phyloP scores from a whole-genome alignment of 2,797 vertebrate species.

The Parauchenoglanis punctatus region DNA sequence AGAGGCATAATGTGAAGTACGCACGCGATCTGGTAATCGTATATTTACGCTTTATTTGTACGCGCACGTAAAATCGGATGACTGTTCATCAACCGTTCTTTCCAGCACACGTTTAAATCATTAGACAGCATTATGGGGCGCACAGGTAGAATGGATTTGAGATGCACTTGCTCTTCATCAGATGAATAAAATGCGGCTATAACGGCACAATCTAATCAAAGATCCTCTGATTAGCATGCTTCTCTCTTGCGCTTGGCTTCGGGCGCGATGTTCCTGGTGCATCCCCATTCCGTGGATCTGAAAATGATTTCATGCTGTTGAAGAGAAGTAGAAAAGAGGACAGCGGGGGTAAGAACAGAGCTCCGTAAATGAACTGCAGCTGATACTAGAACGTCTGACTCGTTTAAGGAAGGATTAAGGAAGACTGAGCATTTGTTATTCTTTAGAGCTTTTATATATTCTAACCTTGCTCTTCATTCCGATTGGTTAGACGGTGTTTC shows the following conservation, averaged over 20 bases:
- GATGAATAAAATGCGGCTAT: neutral
- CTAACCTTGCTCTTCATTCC: neutral
- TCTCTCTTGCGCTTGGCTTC: constrained; percentile 19
- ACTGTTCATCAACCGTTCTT: neutral
- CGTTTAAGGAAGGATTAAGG: neutral
- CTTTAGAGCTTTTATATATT: neutral
- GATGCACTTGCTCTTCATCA: neutral
- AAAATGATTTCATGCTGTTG: constrained; percentile 43
- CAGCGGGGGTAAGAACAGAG: neutral
- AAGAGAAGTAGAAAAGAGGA: constrained; percentile 2
- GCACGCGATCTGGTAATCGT: neutral
- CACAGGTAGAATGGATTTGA: constrained; percentile 15
- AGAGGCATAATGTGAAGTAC: neutral
- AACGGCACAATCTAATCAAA: constrained; percentile 24
- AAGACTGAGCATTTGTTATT: neutral
- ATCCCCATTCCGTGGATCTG: neutral
- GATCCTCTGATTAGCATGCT: constrained; percentile 29
- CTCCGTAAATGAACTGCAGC: constrained; percentile 14
- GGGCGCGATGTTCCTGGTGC: constrained; percentile 7
- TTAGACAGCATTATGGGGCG: neutral
- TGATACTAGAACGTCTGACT: neutral
- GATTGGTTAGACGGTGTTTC: neutral
- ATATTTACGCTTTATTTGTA: neutral
- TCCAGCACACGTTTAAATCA: neutral
- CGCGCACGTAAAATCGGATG: neutral